These are phyloP conservation scores for Oligia fasciuncula DNA, from an alignment of 2,888 invertebrate genomes.

Conservation along the genomic window DNA sequence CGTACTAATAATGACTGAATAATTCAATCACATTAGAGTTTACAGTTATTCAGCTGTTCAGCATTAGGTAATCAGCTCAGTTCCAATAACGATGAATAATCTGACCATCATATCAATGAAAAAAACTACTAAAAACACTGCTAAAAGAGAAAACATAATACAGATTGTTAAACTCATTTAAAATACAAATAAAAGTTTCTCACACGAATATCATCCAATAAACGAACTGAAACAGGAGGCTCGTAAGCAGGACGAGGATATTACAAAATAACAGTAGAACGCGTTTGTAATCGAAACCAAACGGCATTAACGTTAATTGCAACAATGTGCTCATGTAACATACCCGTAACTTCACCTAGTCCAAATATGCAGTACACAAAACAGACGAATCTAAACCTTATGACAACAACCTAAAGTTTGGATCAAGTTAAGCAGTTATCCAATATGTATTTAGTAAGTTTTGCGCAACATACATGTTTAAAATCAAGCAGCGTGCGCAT, in stretches of 20 bases:
- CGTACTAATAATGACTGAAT: not conserved
- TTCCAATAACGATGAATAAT: not conserved
- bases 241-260: conserved; percentile 70
- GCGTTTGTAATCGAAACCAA: conserved; percentile 78
- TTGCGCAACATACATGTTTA: conserved; percentile 71
- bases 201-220: conserved; percentile 30
- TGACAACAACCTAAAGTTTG: conserved; percentile 38
- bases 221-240: conserved; percentile 45
- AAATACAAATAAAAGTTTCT: conserved; percentile 28
- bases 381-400: conserved; percentile 48
- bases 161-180: conserved; percentile 16
- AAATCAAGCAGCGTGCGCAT: conserved; percentile 67
- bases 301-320: conserved; percentile 71
- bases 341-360: conserved; percentile 64
- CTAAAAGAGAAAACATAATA: conserved; percentile 34
- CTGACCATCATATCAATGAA: conserved; percentile 5
- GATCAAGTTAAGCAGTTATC: conserved; percentile 35
- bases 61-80: not conserved
- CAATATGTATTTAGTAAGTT: conserved; percentile 66
- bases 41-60: not conserved
- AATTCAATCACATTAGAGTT: no score
- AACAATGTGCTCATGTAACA: conserved; percentile 71
- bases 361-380: conserved; percentile 41
- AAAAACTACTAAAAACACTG: not conserved
- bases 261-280: conserved; percentile 76